These are phyloP conservation scores for Stenotaenia linearis DNA, from an alignment of 2,888 invertebrate species.

Conservation along the genomic window DNA sequence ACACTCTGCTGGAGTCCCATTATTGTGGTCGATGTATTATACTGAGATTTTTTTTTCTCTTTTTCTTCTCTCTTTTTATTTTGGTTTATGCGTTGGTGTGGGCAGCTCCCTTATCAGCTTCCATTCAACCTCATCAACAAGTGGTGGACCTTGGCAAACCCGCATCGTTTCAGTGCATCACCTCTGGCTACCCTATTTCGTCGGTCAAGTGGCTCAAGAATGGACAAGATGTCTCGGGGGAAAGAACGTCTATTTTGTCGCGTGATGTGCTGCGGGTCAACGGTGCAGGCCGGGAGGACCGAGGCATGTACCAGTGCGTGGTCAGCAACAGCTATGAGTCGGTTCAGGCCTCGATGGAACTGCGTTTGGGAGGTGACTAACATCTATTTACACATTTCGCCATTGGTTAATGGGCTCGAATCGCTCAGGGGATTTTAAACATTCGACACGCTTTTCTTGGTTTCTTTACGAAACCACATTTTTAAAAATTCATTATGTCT, in stretches of 20 bases:
- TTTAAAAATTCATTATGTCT: too few species aligned
- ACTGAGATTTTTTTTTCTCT: background rate
- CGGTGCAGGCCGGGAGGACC: conserved; percentile 41
- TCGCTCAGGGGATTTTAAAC: background rate
- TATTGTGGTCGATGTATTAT: background rate
- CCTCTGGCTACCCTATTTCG: conserved; percentile 33
- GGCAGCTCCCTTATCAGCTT: conserved; percentile 43
- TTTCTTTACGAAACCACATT: too few species aligned
- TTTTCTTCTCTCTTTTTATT: background rate
- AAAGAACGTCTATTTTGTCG: background rate
- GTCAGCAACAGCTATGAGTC: conserved; percentile 42
- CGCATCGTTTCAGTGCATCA: conserved; percentile 46
- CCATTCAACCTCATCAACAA: conserved; percentile 44
- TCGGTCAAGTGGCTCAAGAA: conserved; percentile 46
- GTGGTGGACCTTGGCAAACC: conserved; percentile 44
- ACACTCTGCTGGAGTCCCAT: background rate
- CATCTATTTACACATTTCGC: conserved; percentile 1
- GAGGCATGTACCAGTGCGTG: conserved; percentile 49
- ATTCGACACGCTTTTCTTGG: conserved; percentile 7
- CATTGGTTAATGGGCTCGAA: background rate
- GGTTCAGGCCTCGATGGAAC: conserved; percentile 44
- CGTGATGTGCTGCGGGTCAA: conserved; percentile 28
- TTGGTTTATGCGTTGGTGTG: conserved; percentile 38
- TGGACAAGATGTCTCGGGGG: conserved; percentile 41
- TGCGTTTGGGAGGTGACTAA: conserved; percentile 45